These are phyloP conservation scores for Drosophila mimetica DNA, from an alignment of 2,888 invertebrate genomes.

Conservation along the genomic window DNA sequence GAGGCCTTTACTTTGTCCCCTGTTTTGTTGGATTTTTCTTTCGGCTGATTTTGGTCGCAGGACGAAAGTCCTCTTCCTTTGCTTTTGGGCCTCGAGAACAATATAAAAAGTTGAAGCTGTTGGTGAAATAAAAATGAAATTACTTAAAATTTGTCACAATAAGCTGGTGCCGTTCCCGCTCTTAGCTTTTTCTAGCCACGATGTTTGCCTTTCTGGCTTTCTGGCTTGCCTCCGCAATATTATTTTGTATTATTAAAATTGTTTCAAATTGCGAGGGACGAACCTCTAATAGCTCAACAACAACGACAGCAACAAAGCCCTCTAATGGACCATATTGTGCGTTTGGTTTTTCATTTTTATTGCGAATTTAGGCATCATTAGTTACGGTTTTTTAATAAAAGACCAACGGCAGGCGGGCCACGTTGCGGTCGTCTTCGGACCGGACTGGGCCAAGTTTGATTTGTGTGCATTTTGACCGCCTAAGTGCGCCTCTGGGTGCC, in stretches of 20 bases:
- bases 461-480: slow-evolving; percentile 66
- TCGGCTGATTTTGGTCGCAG: slow-evolving; percentile 28
- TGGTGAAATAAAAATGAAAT: slow-evolving; percentile 77
- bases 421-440: slow-evolving; percentile 2
- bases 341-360: slow-evolving; percentile 71
- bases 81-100: slow-evolving; percentile 10
- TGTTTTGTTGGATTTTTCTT: slow-evolving; percentile 33
- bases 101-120: slow-evolving; percentile 42
- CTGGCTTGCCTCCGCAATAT: slow-evolving; percentile 28
- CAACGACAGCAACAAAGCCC: slow-evolving; percentile 49
- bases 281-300: slow-evolving; percentile 68
- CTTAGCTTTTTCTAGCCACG: slow-evolving; percentile 24
- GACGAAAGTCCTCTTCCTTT: neutral
- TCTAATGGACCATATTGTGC: slow-evolving; percentile 81
- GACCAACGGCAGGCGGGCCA: slow-evolving; percentile 40
- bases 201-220: slow-evolving; percentile 56
- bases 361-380: slow-evolving; percentile 81
- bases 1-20: slow-evolving; percentile 11
- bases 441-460: slow-evolving; percentile 64
- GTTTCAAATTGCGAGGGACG: slow-evolving; percentile 72
- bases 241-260: slow-evolving; percentile 76
- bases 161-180: slow-evolving; percentile 55
- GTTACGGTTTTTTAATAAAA: slow-evolving; percentile 81
- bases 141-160: slow-evolving; percentile 81
- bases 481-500: slow-evolving; percentile 78